A percentile compares a stretch with the other conserved stretches of the same genome.
Conservation (phyloP, 2,113 vertebrate genomes). For the Brachyhypopomus gauderio region DNA sequence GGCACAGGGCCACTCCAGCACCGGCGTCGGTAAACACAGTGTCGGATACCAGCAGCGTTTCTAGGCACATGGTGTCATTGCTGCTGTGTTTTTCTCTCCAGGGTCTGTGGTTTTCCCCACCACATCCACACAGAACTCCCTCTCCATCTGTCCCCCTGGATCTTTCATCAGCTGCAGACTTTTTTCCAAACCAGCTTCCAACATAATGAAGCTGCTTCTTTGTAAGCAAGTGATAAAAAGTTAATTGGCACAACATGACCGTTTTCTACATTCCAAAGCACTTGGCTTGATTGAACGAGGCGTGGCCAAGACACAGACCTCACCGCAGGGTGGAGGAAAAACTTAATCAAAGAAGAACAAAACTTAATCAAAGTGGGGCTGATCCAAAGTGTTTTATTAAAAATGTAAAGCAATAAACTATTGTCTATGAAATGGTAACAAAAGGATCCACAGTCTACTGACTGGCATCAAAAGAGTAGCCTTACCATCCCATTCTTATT, state of each 20-base stretch:
- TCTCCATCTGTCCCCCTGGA: slow-evolving; percentile 41
- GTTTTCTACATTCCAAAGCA: slow-evolving; percentile 54
- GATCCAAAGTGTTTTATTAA: slow-evolving; percentile 25
- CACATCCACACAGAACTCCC: neutral
- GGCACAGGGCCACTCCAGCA: no score
- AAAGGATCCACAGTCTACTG: neutral
- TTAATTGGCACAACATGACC: slow-evolving; percentile 49
- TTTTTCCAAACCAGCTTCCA: slow-evolving; percentile 31
- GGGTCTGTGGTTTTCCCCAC: neutral
- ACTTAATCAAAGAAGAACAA: slow-evolving; percentile 13
- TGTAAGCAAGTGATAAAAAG: slow-evolving; percentile 49
- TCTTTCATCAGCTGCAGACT: slow-evolving; percentile 24
- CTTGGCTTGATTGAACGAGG: slow-evolving; percentile 43
- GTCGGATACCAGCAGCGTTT: no score
- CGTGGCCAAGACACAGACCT: slow-evolving; percentile 29
- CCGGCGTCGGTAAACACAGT: no score
- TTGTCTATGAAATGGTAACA: neutral
- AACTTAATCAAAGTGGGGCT: neutral
- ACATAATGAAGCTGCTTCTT: slow-evolving; percentile 34
- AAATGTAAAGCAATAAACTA: slow-evolving; percentile 10
- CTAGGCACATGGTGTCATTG: neutral
- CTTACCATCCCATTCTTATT: neutral
- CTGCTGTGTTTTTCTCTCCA: neutral
- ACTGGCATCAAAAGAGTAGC: neutral
- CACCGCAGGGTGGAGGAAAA: neutral